Evolutionary conservation across 2,888 invertebrate species (phyloP), one percentile per base, ranked within the genome.

Genomic region (Nemoura dubitans): DNA sequence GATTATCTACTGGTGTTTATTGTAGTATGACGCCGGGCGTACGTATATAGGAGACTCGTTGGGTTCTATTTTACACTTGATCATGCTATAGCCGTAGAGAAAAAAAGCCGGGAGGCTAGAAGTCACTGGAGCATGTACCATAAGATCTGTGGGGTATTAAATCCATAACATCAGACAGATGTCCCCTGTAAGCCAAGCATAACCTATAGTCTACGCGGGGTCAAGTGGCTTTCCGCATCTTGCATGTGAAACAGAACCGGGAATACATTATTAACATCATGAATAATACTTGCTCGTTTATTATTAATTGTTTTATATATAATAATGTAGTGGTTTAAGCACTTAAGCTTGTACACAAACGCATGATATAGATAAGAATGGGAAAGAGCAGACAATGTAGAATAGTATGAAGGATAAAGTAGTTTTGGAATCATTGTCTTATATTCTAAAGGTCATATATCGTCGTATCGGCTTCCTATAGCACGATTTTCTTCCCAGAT

Each of bases 211-310:
- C 84, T 59, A 84, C 84, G 27, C 26, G 84, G 59, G 84, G 84
- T 84, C 29, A 84, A 84, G 84, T 84, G 84, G 59, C 84, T 84
- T 84, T 84, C 59, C 84, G 84, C 84, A 76, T 59, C 84, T 26
- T 84, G 84, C 59, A 84, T 84, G 84, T 84, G 84, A 84, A 84
- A 81, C 29, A 81, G 30, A 81, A 78, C 78, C 29, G 29, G 27
- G 29, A 78, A 43, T 83, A 42, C 30, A 29, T 30, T 81, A 28
- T 81, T n/a, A 82, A 83, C 21, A 84, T 59, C 84, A 76, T 76
- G 84, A 84, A 43, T 59, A 84, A 84, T 25, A 42, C 26, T 59
- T 7, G 28, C 59, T 84, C 59, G 6, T 84, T 84, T 76, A 84
- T 84, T 84, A 76, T 84, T 84, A 84, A 84, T 84, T 76, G 76